phyloP scores from a whole-genome alignment of 2,113 vertebrate genomes.

The Alces alces region DNA sequence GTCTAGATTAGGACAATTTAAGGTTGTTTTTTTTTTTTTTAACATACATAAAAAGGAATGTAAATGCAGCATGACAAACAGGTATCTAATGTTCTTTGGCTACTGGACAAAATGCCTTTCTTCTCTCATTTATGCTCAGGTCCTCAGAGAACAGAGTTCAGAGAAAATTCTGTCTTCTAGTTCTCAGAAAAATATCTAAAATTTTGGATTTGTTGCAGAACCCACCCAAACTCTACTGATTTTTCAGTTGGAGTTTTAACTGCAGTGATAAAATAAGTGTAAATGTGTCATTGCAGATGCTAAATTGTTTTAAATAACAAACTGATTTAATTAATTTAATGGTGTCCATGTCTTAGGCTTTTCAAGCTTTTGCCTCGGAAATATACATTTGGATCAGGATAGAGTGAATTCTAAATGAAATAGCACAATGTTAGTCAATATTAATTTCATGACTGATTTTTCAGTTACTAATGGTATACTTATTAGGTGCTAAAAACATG shows the following conservation, averaged over 20 bases:
- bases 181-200: conserved; percentile 41
- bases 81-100: conserved; percentile 7
- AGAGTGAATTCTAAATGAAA: background rate
- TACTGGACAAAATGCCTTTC: conserved; percentile 16
- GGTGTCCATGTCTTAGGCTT: background rate
- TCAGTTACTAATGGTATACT: background rate
- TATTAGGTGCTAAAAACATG: background rate
- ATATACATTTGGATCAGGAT: background rate
- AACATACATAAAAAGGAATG: background rate
- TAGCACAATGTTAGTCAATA: background rate
- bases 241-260: conserved; percentile 41
- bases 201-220: background rate
- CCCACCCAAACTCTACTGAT: background rate
- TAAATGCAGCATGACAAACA: background rate
- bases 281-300: background rate
- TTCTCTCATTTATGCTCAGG: background rate
- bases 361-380: background rate
- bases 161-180: conserved; percentile 27
- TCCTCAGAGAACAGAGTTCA: background rate
- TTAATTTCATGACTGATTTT: conserved; percentile 30
- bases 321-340: conserved; percentile 18
- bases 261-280: conserved; percentile 37
- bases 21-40: background rate
- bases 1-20: background rate
- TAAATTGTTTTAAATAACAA: background rate